Conservation (phyloP, 2,888 invertebrate species). For the Dolichopus griseipennis region DNA sequence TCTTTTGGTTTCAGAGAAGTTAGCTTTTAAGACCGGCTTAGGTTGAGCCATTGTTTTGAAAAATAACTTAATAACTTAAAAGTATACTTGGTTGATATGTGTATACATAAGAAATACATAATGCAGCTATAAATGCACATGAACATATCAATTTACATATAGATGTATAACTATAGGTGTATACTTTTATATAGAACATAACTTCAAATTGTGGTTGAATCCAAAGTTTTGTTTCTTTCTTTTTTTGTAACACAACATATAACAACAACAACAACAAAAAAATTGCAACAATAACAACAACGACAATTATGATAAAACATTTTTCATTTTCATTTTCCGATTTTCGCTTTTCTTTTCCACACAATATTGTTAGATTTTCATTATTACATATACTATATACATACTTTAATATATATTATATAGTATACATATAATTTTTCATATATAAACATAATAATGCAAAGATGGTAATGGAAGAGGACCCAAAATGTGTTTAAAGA, state of each 20-base stretch:
- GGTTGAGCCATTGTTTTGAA: too few relatives aligned
- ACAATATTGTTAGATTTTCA: background rate
- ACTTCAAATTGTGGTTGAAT: background rate
- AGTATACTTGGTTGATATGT: too few relatives aligned
- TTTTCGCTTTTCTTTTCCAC: constrained; percentile 3
- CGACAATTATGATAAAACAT: background rate
- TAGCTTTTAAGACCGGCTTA: too few relatives aligned
- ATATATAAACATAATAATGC: background rate
- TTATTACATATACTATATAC: background rate
- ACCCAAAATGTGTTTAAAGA: background rate
- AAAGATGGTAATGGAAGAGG: background rate
- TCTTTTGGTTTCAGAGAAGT: too few relatives aligned
- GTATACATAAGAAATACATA: too few relatives aligned
- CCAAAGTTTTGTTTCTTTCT: background rate
- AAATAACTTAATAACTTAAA: too few relatives aligned
- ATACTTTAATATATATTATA: too few relatives aligned
- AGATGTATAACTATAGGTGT: too few relatives aligned
- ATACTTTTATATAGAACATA: background rate
- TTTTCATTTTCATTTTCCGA: constrained; percentile 2
- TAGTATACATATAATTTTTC: background rate
- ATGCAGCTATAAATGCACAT: too few relatives aligned
- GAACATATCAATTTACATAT: too few relatives aligned
- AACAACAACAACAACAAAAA: background rate
- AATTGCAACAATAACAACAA: background rate
- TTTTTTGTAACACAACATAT: background rate